phyloP scores from a whole-genome alignment of 2,888 invertebrate species.

The Ellobium chinense region DNA sequence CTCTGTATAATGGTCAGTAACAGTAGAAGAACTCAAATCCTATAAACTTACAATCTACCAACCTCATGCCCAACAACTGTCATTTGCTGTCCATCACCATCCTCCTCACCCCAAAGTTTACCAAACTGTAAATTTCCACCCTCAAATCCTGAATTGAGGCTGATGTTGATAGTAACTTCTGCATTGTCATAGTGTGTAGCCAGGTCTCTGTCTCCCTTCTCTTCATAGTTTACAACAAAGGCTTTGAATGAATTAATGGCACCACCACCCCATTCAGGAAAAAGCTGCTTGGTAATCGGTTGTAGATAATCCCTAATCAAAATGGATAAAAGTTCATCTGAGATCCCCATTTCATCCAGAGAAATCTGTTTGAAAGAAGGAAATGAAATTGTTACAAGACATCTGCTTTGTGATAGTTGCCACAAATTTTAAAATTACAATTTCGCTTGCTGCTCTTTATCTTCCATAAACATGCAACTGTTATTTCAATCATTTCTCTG shows the following conservation, averaged over 20 bases:
- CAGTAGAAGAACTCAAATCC: not conserved
- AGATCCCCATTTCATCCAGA: slow-evolving; percentile 79
- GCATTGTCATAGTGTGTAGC: slow-evolving; percentile 80
- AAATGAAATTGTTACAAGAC: no score
- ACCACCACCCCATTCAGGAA: slow-evolving; percentile 76
- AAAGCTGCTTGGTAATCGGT: slow-evolving; percentile 74
- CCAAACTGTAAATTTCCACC: slow-evolving; percentile 79
- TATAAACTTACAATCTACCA: not conserved
- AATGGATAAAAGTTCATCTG: slow-evolving; percentile 74
- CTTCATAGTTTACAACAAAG: slow-evolving; percentile 78
- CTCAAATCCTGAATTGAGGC: slow-evolving; percentile 73
- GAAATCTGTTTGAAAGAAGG: slow-evolving; percentile 72
- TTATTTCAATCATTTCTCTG: no score
- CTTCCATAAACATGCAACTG: no score
- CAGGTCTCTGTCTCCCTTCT: slow-evolving; percentile 76
- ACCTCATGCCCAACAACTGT: slow-evolving; percentile 18
- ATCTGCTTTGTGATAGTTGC: no score
- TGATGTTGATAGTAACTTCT: slow-evolving; percentile 80
- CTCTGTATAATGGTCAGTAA: no score
- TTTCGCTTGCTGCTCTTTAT: no score
- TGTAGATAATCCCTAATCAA: slow-evolving; percentile 75
- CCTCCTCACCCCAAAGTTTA: slow-evolving; percentile 66
- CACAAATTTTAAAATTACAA: no score
- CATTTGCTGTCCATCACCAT: not conserved
- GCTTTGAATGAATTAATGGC: slow-evolving; percentile 79